A percentile compares a stretch with the other conserved stretches of the same genome.
Evolutionary conservation across 2,888 invertebrate genomes (phyloP).

Genomic region (Drosophila atripex): DNA sequence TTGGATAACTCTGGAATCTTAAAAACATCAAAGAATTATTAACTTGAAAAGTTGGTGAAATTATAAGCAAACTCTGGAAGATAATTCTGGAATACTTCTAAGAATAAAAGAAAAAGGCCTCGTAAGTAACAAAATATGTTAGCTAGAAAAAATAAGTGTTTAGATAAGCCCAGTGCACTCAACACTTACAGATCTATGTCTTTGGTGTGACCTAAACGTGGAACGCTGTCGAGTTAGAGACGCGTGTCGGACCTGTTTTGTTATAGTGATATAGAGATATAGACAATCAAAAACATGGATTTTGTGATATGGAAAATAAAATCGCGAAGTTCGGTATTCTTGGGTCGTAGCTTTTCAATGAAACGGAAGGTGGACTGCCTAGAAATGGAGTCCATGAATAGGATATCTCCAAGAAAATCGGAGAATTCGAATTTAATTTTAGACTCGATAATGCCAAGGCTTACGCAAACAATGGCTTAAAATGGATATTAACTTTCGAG

Average conservation of each 20-base stretch:
- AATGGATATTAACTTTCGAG: background rate
- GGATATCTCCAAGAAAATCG: background rate
- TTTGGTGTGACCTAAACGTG: conserved; percentile 88
- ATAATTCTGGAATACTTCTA: conserved; percentile 19
- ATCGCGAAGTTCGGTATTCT: conserved; percentile 17
- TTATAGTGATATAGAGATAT: conserved; percentile 65
- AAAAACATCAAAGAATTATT: background rate
- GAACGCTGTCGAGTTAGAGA: conserved; percentile 89
- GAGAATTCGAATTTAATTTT: background rate
- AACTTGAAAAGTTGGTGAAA: conserved; percentile 9
- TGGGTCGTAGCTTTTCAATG: conserved; percentile 10
- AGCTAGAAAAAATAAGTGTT: conserved; percentile 52
- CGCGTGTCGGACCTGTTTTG: conserved; percentile 88
- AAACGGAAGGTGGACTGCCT: conserved; percentile 1
- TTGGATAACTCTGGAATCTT: conserved; percentile 1
- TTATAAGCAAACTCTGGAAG: conserved; percentile 7
- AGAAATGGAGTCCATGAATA: background rate
- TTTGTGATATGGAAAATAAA: conserved; percentile 40
- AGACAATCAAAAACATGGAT: conserved; percentile 55
- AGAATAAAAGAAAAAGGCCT: conserved; percentile 34
- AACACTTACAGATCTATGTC: conserved; percentile 88
- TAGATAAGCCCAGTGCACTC: conserved; percentile 74
- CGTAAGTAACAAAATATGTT: conserved; percentile 34
- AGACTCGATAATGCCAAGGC: background rate
- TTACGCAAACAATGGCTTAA: background rate